Evolutionary conservation across 2,797 vertebrate species (phyloP), one percentile per base, ranked within the genome.

Genomic region (Microcaecilia unicolor): DNA sequence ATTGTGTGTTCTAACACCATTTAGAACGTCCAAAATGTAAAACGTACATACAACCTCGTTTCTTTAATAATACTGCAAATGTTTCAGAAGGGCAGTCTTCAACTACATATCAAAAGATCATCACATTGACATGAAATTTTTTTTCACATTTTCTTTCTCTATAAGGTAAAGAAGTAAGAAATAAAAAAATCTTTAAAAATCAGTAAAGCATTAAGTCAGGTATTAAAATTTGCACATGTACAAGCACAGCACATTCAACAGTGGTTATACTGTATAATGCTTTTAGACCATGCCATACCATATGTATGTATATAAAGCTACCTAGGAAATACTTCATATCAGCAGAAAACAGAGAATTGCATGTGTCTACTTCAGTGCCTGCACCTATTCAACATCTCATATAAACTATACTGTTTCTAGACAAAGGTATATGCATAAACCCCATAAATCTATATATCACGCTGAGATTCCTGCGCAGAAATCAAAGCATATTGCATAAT

Each of bases 101-200:
- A 84, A 83, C 46, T 10, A 61, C 75, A 84, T 91, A 86, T 88
- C 76, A 91, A 92, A 82, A 92, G 83, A 65, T 78, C 71, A 59
- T 61, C 63, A 69, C 6, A 55, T 76, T 73, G 60, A 79, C 46
- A 67, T 42, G 48, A 44, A 49, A 72, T 58, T 28, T 37, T 52
- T 38, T 55, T 51, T 52, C 34, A 31, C 18, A 27, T 15, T 61
- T 58, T 67, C 51, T 61, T 58, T 67, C 51, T 70, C 73, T 70
- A 21, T 32, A 43, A 62, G 27, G 50, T 46, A 53, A 50, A 41
- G 48, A 51, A 43, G 61, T 37, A 80, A 75, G 83, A 67, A 61
- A 80, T 76, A 80, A 69, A 70, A 67, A 48, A 75, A 41, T 50
- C 28, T 51, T 54, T 36, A 44, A 67, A 70, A 77, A 75, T 76